These are phyloP conservation scores for Melanotus villosus DNA, from an alignment of 2,888 invertebrate species.

Conservation along the genomic window DNA sequence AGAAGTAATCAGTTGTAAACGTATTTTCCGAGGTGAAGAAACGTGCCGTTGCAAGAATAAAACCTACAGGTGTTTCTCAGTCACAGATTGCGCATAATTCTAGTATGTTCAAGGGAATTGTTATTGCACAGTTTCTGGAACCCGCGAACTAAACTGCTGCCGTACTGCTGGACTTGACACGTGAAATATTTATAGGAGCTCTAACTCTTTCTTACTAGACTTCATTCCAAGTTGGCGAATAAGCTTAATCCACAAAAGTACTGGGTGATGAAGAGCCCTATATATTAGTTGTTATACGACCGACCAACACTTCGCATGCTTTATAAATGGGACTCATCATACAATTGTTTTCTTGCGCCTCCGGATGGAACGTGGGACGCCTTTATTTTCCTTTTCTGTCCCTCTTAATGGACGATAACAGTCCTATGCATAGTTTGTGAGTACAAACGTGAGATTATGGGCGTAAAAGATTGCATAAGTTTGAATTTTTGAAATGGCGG, in stretches of 20 bases:
- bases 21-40: neutral
- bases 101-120: constrained; percentile 31
- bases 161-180: constrained; percentile 62
- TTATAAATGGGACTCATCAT: constrained; percentile 34
- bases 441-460: neutral
- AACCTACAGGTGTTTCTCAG: constrained; percentile 38
- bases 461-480: constrained; percentile 21
- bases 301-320: constrained; percentile 44
- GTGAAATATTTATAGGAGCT: constrained; percentile 63
- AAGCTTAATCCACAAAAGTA: constrained; percentile 63
- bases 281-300: constrained; percentile 53
- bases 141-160: constrained; percentile 56
- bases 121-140: constrained; percentile 39
- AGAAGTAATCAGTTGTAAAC: neutral
- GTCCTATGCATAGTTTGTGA: constrained; percentile 11
- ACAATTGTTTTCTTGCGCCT: constrained; percentile 31
- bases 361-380: neutral
- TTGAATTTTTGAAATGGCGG: constrained; percentile 25
- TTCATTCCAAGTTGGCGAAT: constrained; percentile 62
- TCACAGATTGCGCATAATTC: constrained; percentile 37
- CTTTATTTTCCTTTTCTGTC: neutral
- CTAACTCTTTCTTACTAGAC: constrained; percentile 61
- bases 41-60: neutral
- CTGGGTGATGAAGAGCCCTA: constrained; percentile 61
- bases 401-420: constrained; percentile 3